These are phyloP conservation scores for Microctonus hyperodae DNA, from an alignment of 2,888 invertebrate genomes.

Conservation along the genomic window DNA sequence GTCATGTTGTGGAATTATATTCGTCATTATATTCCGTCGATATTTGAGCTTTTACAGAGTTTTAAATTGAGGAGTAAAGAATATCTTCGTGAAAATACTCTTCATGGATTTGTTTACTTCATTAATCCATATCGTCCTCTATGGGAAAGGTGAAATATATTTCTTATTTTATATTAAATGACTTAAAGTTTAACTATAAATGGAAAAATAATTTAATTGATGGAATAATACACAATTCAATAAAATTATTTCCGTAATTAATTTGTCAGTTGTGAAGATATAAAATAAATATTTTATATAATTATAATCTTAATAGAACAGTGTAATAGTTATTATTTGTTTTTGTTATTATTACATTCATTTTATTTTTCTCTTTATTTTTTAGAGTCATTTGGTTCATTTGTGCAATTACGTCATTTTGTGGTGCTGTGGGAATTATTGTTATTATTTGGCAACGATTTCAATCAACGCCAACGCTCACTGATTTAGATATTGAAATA, in stretches of 20 bases:
- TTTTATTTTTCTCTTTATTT: conserved; percentile 22
- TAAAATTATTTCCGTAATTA: too few species aligned
- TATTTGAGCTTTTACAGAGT: conserved; percentile 38
- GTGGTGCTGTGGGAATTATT: conserved; percentile 78
- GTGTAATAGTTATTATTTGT: too few species aligned
- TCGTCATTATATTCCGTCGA: conserved; percentile 40
- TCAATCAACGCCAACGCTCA: conserved; percentile 84
- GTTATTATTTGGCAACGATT: conserved; percentile 83
- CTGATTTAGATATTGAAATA: conserved; percentile 67
- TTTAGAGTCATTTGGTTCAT: conserved; percentile 82
- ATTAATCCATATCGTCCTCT: conserved; percentile 78
- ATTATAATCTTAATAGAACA: too few species aligned
- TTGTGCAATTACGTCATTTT: conserved; percentile 74
- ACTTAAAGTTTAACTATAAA: too few species aligned
- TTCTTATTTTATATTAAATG: too few species aligned
- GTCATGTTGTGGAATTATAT: neutral
- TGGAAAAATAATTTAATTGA: too few species aligned
- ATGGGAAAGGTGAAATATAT: conserved; percentile 72
- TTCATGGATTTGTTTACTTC: conserved; percentile 82
- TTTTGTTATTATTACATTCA: too few species aligned
- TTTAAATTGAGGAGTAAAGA: conserved; percentile 45
- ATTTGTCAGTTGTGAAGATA: too few species aligned
- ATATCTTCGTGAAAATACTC: conserved; percentile 58
- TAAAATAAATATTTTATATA: too few species aligned
- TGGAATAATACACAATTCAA: too few species aligned